Evolutionary conservation across 2,113 vertebrate genomes (phyloP).

Genomic region (Cinclus cinclus): DNA sequence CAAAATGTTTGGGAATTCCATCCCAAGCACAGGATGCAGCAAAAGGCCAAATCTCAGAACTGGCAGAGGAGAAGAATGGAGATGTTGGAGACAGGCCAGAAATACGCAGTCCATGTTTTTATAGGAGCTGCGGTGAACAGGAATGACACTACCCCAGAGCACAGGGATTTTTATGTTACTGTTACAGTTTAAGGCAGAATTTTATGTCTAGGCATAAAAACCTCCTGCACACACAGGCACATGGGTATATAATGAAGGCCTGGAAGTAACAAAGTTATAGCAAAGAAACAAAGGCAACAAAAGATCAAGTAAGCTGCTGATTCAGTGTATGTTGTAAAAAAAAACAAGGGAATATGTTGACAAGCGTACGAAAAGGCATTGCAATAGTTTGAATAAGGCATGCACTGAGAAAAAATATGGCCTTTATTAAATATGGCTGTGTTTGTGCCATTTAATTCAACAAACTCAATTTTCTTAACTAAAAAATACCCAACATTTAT

Average conservation of each 20-base stretch:
- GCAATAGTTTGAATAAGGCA: neutral
- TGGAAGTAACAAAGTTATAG: neutral
- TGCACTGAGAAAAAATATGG: neutral
- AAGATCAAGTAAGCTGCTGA: neutral
- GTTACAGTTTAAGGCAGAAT: neutral
- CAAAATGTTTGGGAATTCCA: neutral
- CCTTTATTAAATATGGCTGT: neutral
- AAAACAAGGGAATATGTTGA: neutral
- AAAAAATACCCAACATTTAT: neutral
- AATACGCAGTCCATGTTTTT: neutral
- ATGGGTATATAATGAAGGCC: rapidly evolving
- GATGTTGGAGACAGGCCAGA: neutral
- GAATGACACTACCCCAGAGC: neutral
- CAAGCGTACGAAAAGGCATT: neutral
- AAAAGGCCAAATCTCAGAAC: neutral
- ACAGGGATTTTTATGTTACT: neutral
- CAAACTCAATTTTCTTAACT: neutral
- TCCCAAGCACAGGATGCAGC: neutral
- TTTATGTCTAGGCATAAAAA: neutral
- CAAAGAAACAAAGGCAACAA: neutral
- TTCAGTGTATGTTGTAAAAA: neutral
- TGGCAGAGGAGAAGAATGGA: neutral
- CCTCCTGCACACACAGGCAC: no score
- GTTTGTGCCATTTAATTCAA: neutral
- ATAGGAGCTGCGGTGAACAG: neutral